Evolutionary conservation across 1,140 invertebrate genomes (phyloP).

Genomic region (Cepaea nemoralis): DNA sequence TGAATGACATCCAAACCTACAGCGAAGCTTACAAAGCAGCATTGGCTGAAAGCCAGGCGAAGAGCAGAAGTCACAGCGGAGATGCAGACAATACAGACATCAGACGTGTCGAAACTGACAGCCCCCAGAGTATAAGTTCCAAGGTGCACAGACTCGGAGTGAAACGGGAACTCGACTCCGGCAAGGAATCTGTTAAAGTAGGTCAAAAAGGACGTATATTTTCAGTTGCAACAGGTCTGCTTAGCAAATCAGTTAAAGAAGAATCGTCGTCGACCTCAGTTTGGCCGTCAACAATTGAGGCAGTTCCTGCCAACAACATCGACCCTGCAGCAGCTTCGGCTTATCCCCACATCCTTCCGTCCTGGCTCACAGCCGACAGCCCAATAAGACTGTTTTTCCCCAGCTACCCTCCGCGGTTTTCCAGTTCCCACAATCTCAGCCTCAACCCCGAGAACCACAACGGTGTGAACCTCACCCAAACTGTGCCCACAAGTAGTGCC

Average conservation of each 20-base stretch:
- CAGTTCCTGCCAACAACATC: not conserved
- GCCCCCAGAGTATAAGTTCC: conserved; percentile 7
- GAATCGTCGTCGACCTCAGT: not conserved
- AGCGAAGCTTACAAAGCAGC: conserved; percentile 95
- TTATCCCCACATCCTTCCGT: not conserved
- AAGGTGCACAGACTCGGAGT: not conserved
- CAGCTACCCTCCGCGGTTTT: conserved; percentile 45
- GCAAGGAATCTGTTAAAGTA: conserved; percentile 45
- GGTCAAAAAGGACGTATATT: conserved; percentile 32
- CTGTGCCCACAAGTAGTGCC: conserved; percentile 57
- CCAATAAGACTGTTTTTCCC: conserved; percentile 42
- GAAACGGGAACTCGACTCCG: conserved; percentile 33
- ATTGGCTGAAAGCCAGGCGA: conserved; percentile 81
- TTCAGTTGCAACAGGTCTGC: conserved; percentile 32
- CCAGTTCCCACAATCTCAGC: conserved; percentile 32
- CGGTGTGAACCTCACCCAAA: conserved; percentile 54
- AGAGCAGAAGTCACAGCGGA: conserved; percentile 25
- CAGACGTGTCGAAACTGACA: not conserved
- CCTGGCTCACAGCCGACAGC: conserved; percentile 6
- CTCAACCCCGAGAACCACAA: conserved; percentile 54
- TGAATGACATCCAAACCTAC: conserved; percentile 94
- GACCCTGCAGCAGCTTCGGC: not conserved
- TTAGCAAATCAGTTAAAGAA: conserved; percentile 30
- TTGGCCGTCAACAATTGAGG: not conserved
- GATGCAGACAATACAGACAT: conserved; percentile 9